These are phyloP conservation scores for Saguinus imperator DNA, from an alignment of 2,113 vertebrate genomes.

Conservation along the genomic window DNA sequence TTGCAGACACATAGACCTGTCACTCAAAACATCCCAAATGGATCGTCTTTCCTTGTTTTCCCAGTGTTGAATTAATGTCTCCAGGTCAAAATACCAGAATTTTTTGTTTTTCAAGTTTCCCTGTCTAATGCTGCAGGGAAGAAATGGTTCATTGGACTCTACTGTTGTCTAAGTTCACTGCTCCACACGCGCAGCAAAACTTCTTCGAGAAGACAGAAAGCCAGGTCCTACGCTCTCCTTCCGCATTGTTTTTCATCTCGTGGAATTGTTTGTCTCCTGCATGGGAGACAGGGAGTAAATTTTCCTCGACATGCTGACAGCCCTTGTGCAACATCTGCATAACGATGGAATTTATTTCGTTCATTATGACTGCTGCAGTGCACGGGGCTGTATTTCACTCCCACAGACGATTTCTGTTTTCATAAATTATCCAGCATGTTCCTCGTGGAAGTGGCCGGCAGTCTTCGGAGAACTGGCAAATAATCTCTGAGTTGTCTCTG, in stretches of 20 bases:
- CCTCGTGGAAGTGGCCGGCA: constrained; percentile 60
- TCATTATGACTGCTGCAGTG: constrained; percentile 74
- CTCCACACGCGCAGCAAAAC: background rate
- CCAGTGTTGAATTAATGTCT: background rate
- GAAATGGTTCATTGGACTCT: background rate
- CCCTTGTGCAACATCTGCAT: constrained; percentile 74
- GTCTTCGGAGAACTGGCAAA: constrained; percentile 70
- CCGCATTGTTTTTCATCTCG: constrained; percentile 30
- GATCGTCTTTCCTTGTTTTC: background rate
- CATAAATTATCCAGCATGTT: constrained; percentile 79
- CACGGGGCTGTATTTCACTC: constrained; percentile 78
- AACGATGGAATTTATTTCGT: constrained; percentile 81
- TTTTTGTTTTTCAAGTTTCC: background rate
- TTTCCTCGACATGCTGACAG: constrained; percentile 64
- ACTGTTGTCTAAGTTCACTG: rapidly evolving
- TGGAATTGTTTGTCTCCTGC: constrained; percentile 70
- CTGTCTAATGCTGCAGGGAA: background rate
- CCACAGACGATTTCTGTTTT: constrained; percentile 76
- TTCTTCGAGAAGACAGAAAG: constrained; percentile 22
- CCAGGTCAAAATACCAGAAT: background rate
- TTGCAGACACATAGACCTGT: background rate
- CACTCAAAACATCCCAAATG: background rate
- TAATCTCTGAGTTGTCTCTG: constrained; percentile 68
- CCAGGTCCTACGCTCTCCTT: constrained; percentile 4
- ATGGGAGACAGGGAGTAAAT: constrained; percentile 66